phyloP scores from a whole-genome alignment of 37 sponge, comb jelly and placozoan genomes.

The Petrosia ficiformis region DNA sequence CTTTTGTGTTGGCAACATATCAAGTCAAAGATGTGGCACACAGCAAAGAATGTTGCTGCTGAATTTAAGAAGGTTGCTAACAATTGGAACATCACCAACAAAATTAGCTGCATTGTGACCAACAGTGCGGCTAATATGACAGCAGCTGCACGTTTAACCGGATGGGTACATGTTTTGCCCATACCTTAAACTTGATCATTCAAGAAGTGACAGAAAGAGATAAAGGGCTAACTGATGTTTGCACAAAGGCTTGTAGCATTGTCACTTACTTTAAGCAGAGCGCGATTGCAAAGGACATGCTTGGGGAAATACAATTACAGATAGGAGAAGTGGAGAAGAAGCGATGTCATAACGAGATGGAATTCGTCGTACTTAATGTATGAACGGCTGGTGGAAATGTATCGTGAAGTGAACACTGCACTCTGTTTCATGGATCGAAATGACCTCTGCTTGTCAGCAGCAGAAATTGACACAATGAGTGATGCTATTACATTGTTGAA shows the following conservation, averaged over 20 bases:
- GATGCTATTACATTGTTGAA: neutral
- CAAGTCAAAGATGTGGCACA: too few species aligned
- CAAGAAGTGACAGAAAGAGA: too few species aligned
- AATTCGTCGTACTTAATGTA: conserved; percentile 10
- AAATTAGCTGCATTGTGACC: neutral
- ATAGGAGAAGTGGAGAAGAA: too few species aligned
- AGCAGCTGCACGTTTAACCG: neutral
- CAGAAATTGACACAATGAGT: neutral
- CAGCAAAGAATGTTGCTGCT: neutral
- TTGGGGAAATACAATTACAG: too few species aligned
- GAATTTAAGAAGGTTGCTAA: neutral
- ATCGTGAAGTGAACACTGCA: neutral
- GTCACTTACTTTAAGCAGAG: too few species aligned
- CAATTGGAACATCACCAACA: neutral
- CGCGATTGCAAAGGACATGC: too few species aligned
- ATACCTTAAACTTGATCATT: too few species aligned
- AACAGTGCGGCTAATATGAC: neutral
- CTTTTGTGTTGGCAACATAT: too few species aligned
- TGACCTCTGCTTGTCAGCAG: neutral
- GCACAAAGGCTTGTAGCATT: too few species aligned
- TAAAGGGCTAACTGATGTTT: too few species aligned
- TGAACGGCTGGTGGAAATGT: conserved; percentile 16
- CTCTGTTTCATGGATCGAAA: conserved; percentile 8
- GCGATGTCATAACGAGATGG: conserved; percentile 20
- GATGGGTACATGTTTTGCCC: neutral